Percentiles rank a stretch among this genome's conserved stretches.
These are phyloP conservation scores for Mungos mungo DNA, from an alignment of 2,113 vertebrate genomes.

Conservation along the genomic window DNA sequence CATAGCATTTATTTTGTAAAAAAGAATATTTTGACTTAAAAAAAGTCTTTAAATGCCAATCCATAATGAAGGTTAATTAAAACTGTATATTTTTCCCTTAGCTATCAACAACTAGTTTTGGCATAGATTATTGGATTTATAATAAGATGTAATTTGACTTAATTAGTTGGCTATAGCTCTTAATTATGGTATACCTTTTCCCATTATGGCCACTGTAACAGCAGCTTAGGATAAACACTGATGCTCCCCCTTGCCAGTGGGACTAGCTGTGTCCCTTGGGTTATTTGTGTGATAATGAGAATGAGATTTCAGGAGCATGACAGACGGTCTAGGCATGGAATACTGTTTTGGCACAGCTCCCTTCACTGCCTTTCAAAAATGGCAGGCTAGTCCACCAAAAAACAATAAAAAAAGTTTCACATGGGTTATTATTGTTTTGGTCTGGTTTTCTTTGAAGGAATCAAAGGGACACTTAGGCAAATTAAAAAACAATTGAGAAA, in stretches of 20 bases:
- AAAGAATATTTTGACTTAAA: conserved; percentile 41
- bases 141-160: conserved; percentile 79
- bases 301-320: conserved; percentile 69
- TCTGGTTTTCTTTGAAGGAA: not conserved
- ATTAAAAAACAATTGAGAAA: not conserved
- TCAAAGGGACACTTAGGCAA: not conserved
- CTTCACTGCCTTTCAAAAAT: conserved; percentile 52
- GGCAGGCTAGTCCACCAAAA: not conserved
- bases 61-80: conserved; percentile 68
- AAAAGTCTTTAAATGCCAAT: conserved; percentile 47
- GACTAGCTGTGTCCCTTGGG: conserved; percentile 71
- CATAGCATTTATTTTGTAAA: conserved; percentile 43
- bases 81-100: conserved; percentile 69
- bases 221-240: conserved; percentile 64
- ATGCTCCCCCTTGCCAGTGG: conserved; percentile 54
- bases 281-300: conserved; percentile 78
- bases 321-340: conserved; percentile 60
- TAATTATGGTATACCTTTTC: conserved; percentile 73
- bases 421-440: not conserved
- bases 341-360: conserved; percentile 30
- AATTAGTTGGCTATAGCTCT: conserved; percentile 80
- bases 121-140: conserved; percentile 71
- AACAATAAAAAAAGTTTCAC: not conserved
- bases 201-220: conserved; percentile 71
- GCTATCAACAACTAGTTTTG: conserved; percentile 73